phyloP scores from a whole-genome alignment of 2,797 vertebrate genomes.

The Bradypodion ventrale region DNA sequence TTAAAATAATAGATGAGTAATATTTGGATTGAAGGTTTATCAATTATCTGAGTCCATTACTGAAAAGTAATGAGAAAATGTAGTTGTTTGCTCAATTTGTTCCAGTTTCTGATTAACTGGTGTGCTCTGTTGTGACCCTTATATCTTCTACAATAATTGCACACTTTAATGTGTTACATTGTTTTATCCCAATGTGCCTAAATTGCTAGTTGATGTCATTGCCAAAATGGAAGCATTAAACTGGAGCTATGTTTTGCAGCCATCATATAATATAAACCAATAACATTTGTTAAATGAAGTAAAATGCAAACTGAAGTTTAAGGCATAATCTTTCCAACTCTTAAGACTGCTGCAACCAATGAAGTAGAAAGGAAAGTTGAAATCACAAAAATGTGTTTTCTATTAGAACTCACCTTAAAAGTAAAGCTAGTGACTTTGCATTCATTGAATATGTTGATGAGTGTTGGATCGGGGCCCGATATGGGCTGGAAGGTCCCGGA shows the following conservation, averaged over 20 bases:
- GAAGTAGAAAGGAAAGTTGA: slow-evolving; percentile 33
- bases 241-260: background rate
- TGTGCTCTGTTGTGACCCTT: background rate
- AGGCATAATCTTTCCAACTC: background rate
- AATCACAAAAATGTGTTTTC: slow-evolving; percentile 22
- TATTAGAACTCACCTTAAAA: background rate
- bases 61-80: background rate
- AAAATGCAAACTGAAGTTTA: background rate
- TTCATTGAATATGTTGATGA: background rate
- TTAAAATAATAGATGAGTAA: background rate
- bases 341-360: background rate
- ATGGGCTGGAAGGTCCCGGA: no score
- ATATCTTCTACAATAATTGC: background rate
- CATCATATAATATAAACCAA: background rate
- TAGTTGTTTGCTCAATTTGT: background rate
- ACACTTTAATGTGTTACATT: background rate
- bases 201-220: background rate
- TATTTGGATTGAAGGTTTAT: background rate
- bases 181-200: background rate
- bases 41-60: background rate
- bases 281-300: slow-evolving; percentile 5
- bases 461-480: no score
- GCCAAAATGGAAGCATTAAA: background rate
- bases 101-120: background rate
- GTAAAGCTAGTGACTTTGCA: slow-evolving; percentile 11